phyloP scores from a whole-genome alignment of 2,888 invertebrate genomes.

The Torymus auratus region DNA sequence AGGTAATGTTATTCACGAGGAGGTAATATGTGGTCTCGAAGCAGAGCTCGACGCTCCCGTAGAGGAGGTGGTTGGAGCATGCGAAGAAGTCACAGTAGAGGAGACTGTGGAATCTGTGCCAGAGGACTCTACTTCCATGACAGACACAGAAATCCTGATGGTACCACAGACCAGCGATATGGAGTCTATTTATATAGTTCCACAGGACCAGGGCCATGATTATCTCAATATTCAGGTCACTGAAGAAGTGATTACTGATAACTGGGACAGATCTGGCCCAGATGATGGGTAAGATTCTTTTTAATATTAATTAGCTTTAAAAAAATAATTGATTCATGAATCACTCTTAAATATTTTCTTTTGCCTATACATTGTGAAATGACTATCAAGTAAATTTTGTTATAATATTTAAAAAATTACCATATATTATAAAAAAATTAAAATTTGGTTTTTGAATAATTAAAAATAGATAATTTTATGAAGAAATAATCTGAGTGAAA shows the following conservation, averaged over 20 bases:
- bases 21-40: constrained; percentile 79
- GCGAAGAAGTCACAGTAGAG: constrained; percentile 77
- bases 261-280: constrained; percentile 86
- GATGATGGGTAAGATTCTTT: constrained; percentile 81
- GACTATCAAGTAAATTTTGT: too few relatives aligned
- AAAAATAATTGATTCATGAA: too few relatives aligned
- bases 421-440: too few relatives aligned
- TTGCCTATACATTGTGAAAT: too few relatives aligned
- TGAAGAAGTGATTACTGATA: constrained; percentile 89
- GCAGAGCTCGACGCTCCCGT: constrained; percentile 74
- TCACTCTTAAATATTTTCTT: too few relatives aligned
- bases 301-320: constrained; percentile 8
- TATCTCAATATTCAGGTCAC: constrained; percentile 81
- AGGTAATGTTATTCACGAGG: constrained; percentile 76
- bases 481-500: too few relatives aligned
- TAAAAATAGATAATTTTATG: too few relatives aligned
- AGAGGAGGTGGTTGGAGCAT: constrained; percentile 75
- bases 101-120: constrained; percentile 71
- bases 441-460: too few relatives aligned
- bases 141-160: constrained; percentile 72
- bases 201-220: constrained; percentile 76
- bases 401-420: too few relatives aligned
- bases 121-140: constrained; percentile 59
- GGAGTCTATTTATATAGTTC: constrained; percentile 77
- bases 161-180: constrained; percentile 74